A percentile compares a stretch with the other conserved stretches of the same genome.
Evolutionary conservation across 2,888 invertebrate genomes (phyloP).

Genomic region (Lasioglossum pauxillum): DNA sequence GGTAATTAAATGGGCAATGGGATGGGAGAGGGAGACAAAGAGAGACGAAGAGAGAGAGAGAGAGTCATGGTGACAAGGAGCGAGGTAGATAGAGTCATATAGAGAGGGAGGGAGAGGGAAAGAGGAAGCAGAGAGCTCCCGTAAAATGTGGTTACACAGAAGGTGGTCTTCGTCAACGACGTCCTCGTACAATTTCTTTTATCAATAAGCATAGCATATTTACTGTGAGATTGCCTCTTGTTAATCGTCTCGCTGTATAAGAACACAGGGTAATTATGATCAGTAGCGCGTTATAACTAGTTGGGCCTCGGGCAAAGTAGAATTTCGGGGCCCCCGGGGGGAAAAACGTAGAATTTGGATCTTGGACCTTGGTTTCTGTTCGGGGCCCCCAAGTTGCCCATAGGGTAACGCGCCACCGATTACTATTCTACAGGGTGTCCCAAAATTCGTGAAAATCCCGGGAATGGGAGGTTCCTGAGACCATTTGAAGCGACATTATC

Average conservation of each 20-base stretch:
- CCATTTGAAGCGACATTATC: too few species aligned
- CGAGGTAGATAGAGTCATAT: neutral
- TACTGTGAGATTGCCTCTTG: neutral
- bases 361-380: too few species aligned
- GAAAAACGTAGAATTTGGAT: too few species aligned
- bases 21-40: neutral
- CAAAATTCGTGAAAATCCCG: too few species aligned
- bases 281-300: too few species aligned
- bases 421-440: too few species aligned
- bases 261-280: too few species aligned
- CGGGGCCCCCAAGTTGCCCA: too few species aligned
- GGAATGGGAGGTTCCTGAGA: too few species aligned
- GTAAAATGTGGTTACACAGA: neutral
- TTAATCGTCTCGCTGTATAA: neutral
- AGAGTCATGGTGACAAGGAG: neutral
- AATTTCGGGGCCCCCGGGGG: too few species aligned
- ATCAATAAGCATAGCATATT: neutral
- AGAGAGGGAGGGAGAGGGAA: neutral
- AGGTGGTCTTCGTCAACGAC: neutral
- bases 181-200: neutral
- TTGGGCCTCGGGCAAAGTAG: too few species aligned
- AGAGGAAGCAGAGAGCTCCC: neutral
- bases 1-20: conserved; percentile 72
- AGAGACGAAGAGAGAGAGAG: neutral
- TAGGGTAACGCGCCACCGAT: too few species aligned